Conservation (phyloP, 2,113 vertebrate genomes). For the Cyphomyrus discorhynchus region DNA sequence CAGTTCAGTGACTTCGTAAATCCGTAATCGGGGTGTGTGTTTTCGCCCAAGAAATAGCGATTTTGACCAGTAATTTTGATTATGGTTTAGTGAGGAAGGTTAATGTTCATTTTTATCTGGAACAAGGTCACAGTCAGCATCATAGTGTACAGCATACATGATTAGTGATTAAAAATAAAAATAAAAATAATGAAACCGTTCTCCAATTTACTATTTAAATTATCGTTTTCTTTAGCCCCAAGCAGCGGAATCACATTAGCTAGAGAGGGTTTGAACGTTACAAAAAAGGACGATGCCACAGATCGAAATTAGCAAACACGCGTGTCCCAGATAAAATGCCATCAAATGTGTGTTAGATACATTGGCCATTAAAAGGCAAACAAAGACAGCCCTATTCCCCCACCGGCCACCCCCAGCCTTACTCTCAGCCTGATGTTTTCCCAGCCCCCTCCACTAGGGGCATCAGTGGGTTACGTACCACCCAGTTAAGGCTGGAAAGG, state of each 20-base stretch:
- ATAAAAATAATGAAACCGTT: constrained; percentile 43
- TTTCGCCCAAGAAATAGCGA: neutral
- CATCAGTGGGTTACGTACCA: neutral
- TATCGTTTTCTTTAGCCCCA: constrained; percentile 46
- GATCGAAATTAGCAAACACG: constrained; percentile 41
- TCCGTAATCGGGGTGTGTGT: neutral
- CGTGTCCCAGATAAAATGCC: constrained; percentile 36
- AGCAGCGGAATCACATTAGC: constrained; percentile 51
- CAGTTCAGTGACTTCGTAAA: neutral
- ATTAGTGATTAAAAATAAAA: constrained; percentile 42
- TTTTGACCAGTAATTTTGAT: neutral
- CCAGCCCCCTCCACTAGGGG: neutral
- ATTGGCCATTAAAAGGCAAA: constrained; percentile 25
- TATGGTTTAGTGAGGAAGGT: neutral
- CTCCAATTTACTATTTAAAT: constrained; percentile 29
- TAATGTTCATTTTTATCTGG: constrained; percentile 31
- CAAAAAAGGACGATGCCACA: constrained; percentile 28
- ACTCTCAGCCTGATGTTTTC: neutral
- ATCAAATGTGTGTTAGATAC: constrained; percentile 29
- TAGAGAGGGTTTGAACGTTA: constrained; percentile 46
- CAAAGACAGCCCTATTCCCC: constrained; percentile 5
- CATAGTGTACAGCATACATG: constrained; percentile 26
- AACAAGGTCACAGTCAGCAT: constrained; percentile 31
- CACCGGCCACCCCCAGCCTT: neutral
- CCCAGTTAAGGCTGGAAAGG: too few species aligned